Evolutionary conservation across 1,140 invertebrate species (phyloP).

Genomic region (Ostrea denselamellosa): DNA sequence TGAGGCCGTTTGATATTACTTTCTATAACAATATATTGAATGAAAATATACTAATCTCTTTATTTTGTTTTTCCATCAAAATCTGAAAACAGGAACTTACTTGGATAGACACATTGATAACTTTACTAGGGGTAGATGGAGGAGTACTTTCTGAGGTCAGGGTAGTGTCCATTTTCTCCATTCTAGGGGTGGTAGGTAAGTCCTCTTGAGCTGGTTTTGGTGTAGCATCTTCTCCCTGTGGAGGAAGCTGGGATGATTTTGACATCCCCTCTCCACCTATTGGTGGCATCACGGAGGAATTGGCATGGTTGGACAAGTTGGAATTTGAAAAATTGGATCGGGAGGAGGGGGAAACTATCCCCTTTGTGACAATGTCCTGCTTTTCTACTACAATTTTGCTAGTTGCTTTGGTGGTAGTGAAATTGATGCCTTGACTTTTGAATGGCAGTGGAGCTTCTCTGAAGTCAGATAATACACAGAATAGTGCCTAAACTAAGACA

Average conservation of each 20-base stretch:
- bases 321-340: constrained; percentile 53
- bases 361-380: constrained; percentile 82
- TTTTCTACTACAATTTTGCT: constrained; percentile 91
- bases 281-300: neutral
- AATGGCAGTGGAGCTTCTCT: constrained; percentile 82
- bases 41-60: too few species aligned
- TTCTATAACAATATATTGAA: too few species aligned
- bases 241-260: constrained; percentile 40
- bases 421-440: constrained; percentile 80
- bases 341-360: constrained; percentile 61
- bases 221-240: constrained; percentile 7
- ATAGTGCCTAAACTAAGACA: neutral
- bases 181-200: constrained; percentile 31
- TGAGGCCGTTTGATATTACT: too few species aligned
- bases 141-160: constrained; percentile 24
- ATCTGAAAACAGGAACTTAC: neutral
- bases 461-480: constrained; percentile 77
- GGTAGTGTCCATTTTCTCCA: constrained; percentile 44
- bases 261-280: constrained; percentile 46
- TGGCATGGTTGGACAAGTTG: constrained; percentile 44
- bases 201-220: constrained; percentile 46
- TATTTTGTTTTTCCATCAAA: too few species aligned
- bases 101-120: neutral
- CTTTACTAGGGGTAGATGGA: constrained; percentile 16
- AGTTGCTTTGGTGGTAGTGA: constrained; percentile 88